Evolutionary conservation across 30 jellyfish, hydroid and myxozoan species (phyloP), one percentile per base, ranked within the genome.

Genomic region (Cassiopea xamachana): DNA sequence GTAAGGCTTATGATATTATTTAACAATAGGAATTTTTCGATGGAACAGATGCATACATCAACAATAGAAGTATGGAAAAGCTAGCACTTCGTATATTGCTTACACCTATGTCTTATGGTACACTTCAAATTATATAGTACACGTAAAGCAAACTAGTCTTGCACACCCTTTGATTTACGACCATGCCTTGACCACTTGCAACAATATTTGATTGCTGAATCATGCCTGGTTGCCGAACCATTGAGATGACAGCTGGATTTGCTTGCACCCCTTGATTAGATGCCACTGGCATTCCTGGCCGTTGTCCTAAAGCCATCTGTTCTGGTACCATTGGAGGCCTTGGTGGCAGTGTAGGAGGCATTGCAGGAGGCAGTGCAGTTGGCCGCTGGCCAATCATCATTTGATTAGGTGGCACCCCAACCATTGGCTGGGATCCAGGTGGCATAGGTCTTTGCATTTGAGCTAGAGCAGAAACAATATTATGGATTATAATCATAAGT

Each of bases 211-310:
- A 19, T 50, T 82, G 91, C 74, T 82, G 91, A 18, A 82, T 47
- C 73, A 82, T 82, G 15, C 83, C 92, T 0, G 88, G 93, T 55
- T 86, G 93, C 69, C 81, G 83, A 79, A 77, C 82, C 76, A 83
- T 83, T 1, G 48, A 48, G 87, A 85, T 60, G 10, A 13, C 87
- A 5, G 87, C 82, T 14, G 81, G 93, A 73, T 43, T 86, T 51
- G 71, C 75, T 9, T 78, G 87, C 51, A 50, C n/a, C 18, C 87
- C 93, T 43, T 73, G 87, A 39, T 62, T 86, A 73, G 87, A 43
- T 14, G 80, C 85, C 84, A 84, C 71, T n/a, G 92, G 84, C 75
- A 84, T 51, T 43, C 79, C 92, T 6, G 85, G 92, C 68, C 92
- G 92, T 61, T 84, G 92, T 1, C 77, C 92, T 19, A 84, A 67